phyloP scores from a whole-genome alignment of 2,113 vertebrate genomes.

The Athene cunicularia region DNA sequence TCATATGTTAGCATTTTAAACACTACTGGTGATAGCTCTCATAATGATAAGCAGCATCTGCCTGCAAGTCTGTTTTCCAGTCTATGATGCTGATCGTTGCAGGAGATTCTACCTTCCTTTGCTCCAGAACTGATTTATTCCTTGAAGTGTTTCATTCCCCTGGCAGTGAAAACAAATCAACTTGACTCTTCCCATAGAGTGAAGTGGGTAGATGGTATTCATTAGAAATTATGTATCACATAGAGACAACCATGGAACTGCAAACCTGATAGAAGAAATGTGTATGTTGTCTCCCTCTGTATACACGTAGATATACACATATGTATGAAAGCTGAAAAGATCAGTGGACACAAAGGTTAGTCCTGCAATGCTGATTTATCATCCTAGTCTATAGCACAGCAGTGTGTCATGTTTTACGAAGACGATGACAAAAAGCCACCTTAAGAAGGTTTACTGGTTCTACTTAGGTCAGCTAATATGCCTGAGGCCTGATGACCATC shows the following conservation, averaged over 20 bases:
- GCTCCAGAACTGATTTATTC: neutral
- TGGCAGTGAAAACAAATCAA: neutral
- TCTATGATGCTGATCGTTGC: neutral
- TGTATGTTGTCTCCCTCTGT: accelerated
- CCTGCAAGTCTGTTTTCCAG: neutral
- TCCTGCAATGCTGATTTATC: neutral
- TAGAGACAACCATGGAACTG: neutral
- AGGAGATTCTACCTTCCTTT: neutral
- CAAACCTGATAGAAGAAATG: neutral
- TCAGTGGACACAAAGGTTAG: neutral
- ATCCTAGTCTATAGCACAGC: neutral
- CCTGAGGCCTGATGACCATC: neutral
- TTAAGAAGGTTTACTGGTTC: neutral
- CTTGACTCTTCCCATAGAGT: neutral
- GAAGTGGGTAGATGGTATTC: neutral
- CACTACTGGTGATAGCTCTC: neutral
- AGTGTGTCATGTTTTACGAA: neutral
- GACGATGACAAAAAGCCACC: neutral
- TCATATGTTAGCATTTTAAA: neutral
- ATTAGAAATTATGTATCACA: neutral
- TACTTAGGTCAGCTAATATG: neutral
- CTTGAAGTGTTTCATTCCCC: neutral
- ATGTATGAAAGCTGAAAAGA: neutral
- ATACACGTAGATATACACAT: too few species aligned
- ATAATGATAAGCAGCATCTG: neutral